Evolutionary conservation across 2,113 vertebrate genomes (phyloP), one percentile per base, ranked within the genome.

Genomic region (Barnardius zonarius): DNA sequence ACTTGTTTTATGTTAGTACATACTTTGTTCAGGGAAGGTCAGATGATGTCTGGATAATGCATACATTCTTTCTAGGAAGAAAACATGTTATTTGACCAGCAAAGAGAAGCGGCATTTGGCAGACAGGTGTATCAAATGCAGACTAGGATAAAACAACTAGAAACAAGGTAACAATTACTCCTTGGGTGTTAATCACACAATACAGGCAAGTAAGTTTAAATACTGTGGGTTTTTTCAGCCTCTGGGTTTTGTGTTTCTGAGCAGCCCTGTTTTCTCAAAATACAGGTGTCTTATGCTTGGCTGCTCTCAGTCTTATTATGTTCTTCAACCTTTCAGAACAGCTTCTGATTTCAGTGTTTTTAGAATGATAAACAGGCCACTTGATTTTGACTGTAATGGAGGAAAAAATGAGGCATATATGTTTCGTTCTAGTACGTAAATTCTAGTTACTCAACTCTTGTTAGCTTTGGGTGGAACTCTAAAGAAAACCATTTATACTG

Each of bases 111-210:
- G 11, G 98, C 98, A 13, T 98, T 98, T 73, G 98, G 99, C 52
- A 98, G 98, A 90, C 97, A 96, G 48, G 96, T 98, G 62, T 98
- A 98, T 54, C 98, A 99, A 90, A 97, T 99, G 80, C 99, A 99
- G 72, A 94, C 97, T 9, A 97, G 96, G 67, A 92, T 99, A 88
- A 98, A 97, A 91, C 98, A 99, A 54, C 89, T 99, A 48, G 99
- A 99, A 96, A 87, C 97, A 92, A 98, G 98, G 99, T 99, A 98
- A 97, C 76, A 62, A 57, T 19, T 30, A 44, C 27, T 72, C 41
- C 10, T 9, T 33, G 49, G n/a, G 31, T 68, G 33, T 52, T 67
- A 46, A 13, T 59, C 33, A 39, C 18, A n/a, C 62, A 41, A 14
- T 28, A 19, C 11, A 0, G 52, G 57, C n/a, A 54, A 28, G 33